phyloP scores from a whole-genome alignment of 2,888 invertebrate genomes.

The Clistopyga incitator region DNA sequence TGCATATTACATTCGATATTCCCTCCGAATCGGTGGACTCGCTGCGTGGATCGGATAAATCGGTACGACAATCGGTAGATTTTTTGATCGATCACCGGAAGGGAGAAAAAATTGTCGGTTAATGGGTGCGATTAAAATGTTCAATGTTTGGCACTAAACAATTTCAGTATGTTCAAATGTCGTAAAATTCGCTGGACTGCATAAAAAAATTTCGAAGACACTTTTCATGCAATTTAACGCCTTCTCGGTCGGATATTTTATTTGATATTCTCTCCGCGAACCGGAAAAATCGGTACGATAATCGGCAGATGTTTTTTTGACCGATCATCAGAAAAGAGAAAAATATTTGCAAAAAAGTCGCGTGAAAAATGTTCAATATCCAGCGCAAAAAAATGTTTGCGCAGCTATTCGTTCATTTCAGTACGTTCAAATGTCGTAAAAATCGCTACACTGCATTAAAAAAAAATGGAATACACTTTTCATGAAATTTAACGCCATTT shows the following conservation, averaged over 20 bases:
- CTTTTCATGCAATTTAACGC: background rate
- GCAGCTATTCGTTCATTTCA: too few species aligned
- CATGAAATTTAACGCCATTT: background rate
- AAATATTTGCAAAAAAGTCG: too few species aligned
- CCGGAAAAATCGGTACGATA: background rate
- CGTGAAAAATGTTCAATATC: background rate
- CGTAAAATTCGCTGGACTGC: background rate
- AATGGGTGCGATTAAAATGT: background rate
- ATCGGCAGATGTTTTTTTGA: background rate
- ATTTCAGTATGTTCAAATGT: background rate
- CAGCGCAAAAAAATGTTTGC: background rate
- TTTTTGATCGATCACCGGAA: too few species aligned
- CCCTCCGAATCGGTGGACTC: too few species aligned
- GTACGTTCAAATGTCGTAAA: background rate
- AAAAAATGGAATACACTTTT: background rate
- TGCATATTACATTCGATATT: too few species aligned
- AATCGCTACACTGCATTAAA: background rate
- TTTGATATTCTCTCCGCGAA: background rate
- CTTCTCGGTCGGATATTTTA: background rate
- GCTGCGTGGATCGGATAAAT: too few species aligned
- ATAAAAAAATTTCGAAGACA: background rate
- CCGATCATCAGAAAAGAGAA: background rate
- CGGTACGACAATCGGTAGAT: too few species aligned
- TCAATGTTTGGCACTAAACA: background rate
- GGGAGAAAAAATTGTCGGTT: background rate